Base-by-base conservation (phyloP, 2,113 vertebrate species). In the Planiliza haematocheilus region DNA sequence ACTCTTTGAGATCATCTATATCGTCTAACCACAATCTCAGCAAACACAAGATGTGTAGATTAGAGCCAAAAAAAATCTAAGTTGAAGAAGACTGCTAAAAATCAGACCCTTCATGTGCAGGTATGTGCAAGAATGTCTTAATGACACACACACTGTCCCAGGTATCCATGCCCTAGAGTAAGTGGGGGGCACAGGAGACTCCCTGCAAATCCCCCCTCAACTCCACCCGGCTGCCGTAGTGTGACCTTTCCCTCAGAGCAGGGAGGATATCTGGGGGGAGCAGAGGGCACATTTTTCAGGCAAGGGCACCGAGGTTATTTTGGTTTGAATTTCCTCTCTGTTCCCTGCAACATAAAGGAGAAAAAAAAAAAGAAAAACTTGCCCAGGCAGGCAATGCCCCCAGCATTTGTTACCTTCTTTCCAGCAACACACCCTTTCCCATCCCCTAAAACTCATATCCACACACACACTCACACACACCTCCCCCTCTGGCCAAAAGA, bases 311-410 rank as follows among this genome's bases (percentile, higher is more conserved):
- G 79, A 45, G 88, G 86, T 92, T 91, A 89, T 90, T 91, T 90
- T 84, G 87, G 86, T 87, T 91, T 82, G 81, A 90, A 89, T 91
- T 89, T 88, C 88, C 85, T 87, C 87, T 85, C 81, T 90, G 82
- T 88, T 89, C 90, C 90, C 84, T 87, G 70, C 60, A 88, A 85
- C 77, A 88, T 78, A 79, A 85, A 89, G 61, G 48, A 14, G 12
- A 20, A 0, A 10, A 21, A 50, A 45, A 53, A 10, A 36, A 16
- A 43, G 12, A 53, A 43, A 77, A 36, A 86, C 85, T 52, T 87
- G 90, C 71, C 87, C 77, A 71, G 84, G 75, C 90, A 91, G 85
- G 90, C 83, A 76, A 79, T 71, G 84, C 86, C 70, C 67, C 74
- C 70, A 77, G 87, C 80, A 70, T 78, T 82, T 16, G 69, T 83